Conservation (phyloP, 2,888 invertebrate genomes). For the Clunio marinus region DNA sequence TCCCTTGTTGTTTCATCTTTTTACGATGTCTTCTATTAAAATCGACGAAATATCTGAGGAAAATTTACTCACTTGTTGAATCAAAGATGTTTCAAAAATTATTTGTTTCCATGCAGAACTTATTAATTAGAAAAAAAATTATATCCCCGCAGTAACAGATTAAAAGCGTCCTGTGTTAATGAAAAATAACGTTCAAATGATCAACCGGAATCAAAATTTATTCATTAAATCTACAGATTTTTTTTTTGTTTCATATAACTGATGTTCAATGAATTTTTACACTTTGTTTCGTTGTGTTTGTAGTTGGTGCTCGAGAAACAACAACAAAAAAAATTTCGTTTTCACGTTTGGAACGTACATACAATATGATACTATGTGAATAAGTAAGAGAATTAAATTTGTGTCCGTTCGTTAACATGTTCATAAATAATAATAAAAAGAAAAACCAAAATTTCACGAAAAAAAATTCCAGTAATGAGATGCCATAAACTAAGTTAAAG, state of each 20-base stretch:
- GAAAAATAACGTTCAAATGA: slow-evolving; percentile 9
- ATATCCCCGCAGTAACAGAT: background rate
- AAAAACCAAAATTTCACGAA: slow-evolving; percentile 21
- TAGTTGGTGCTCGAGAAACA: slow-evolving; percentile 4
- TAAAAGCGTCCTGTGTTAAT: slow-evolving; percentile 7
- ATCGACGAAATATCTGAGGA: too few species aligned
- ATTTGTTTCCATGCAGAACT: too few species aligned
- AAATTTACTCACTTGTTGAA: too few species aligned
- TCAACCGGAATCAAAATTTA: slow-evolving; percentile 17
- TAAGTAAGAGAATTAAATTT: background rate
- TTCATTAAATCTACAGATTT: slow-evolving; percentile 16
- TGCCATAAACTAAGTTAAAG: too few species aligned
- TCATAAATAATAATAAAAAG: slow-evolving; percentile 16
- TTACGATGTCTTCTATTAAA: too few species aligned
- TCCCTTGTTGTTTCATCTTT: too few species aligned
- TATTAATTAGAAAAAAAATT: too few species aligned
- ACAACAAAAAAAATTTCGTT: background rate
- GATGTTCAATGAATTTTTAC: slow-evolving; percentile 16
- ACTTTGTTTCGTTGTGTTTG: slow-evolving; percentile 1
- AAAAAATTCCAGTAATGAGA: background rate
- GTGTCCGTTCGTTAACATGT: slow-evolving; percentile 17
- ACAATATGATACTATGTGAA: background rate
- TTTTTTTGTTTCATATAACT: slow-evolving; percentile 19
- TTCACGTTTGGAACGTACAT: background rate
- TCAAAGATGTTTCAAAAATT: too few species aligned